phyloP scores from a whole-genome alignment of 2,797 vertebrate genomes.

The Gallinago solitaria region DNA sequence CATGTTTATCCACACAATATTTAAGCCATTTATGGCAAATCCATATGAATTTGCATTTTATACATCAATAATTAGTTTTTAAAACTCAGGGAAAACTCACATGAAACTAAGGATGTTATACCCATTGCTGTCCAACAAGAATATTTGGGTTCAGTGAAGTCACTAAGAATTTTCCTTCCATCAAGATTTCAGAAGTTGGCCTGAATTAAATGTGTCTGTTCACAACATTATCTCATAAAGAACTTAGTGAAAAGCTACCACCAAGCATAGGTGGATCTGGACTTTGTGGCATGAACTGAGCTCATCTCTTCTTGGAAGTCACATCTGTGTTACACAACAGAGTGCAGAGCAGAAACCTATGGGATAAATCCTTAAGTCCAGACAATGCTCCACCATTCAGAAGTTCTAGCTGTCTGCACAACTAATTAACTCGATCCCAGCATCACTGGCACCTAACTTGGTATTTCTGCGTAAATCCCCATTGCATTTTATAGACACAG shows the following conservation, averaged over 20 bases:
- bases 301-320: background rate
- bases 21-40: background rate
- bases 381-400: background rate
- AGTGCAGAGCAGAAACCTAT: background rate
- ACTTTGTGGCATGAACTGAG: background rate
- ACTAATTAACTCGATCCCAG: background rate
- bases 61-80: background rate
- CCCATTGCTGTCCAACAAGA: background rate
- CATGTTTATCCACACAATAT: background rate
- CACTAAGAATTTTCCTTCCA: background rate
- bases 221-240: background rate
- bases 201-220: background rate
- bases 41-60: background rate
- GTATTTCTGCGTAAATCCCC: background rate
- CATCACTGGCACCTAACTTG: background rate
- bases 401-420: background rate
- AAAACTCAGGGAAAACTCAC: background rate
- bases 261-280: background rate
- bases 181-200: background rate
- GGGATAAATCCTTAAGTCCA: background rate
- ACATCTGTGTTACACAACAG: background rate
- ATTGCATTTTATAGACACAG: background rate
- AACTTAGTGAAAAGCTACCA: background rate
- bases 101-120: background rate
- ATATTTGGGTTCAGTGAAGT: background rate